phyloP scores from a whole-genome alignment of 2,797 vertebrate species.

The Balearica regulorum region DNA sequence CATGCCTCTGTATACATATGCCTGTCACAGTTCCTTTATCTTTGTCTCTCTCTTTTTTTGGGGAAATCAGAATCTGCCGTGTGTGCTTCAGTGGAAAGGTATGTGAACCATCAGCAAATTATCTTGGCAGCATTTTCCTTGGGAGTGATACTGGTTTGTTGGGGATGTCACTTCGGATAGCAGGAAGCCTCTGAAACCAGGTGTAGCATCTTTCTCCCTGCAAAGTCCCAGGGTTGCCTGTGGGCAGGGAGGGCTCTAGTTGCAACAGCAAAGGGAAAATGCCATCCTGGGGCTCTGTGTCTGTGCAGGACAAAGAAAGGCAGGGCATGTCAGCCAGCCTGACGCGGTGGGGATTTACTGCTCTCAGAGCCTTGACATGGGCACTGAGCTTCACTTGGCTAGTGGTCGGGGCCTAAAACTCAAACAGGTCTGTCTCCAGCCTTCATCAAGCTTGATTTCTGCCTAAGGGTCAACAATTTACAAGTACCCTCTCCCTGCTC shows the following conservation, averaged over 20 bases:
- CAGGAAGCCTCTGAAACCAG: not conserved
- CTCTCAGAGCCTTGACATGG: not conserved
- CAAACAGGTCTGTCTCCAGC: not conserved
- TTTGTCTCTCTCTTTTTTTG: not conserved
- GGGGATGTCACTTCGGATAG: not conserved
- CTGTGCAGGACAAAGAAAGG: not conserved
- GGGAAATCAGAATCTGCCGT: not conserved
- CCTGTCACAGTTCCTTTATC: not conserved
- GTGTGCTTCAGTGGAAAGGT: constrained; percentile 48
- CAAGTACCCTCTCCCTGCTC: not conserved
- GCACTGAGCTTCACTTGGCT: not conserved
- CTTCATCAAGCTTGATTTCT: not conserved
- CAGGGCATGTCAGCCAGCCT: not conserved
- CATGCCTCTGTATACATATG: not conserved
- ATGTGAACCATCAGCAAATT: not conserved
- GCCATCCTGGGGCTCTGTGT: not conserved
- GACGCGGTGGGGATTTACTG: not conserved
- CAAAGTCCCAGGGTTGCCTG: not conserved
- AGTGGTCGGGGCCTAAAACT: not conserved
- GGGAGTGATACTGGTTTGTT: not conserved
- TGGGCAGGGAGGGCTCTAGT: not conserved
- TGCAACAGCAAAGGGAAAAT: not conserved
- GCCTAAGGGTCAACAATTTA: not conserved
- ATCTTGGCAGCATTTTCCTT: not conserved
- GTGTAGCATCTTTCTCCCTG: not conserved